A percentile compares a stretch with the other conserved stretches of the same genome.
These are phyloP conservation scores for Spizella passerina DNA, from an alignment of 2,797 vertebrate species.

Conservation along the genomic window DNA sequence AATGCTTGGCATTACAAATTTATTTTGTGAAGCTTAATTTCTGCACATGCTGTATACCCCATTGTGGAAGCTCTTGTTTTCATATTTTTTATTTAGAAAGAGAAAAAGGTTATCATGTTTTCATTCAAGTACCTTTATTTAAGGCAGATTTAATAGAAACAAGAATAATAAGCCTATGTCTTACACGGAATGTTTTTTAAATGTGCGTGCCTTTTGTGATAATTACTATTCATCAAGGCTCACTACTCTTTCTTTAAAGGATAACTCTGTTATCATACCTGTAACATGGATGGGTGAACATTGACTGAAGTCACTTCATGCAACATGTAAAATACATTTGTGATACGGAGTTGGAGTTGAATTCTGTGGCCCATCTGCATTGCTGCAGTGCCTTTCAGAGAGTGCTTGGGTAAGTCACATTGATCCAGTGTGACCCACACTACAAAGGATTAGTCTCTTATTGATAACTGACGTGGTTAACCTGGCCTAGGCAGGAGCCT, in stretches of 20 bases:
- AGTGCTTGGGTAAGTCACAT: neutral
- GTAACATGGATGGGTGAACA: neutral
- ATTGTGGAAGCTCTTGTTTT: neutral
- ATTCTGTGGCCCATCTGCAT: neutral
- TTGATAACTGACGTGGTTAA: neutral
- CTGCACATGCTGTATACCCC: neutral
- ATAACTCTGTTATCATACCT: neutral
- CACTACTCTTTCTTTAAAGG: neutral
- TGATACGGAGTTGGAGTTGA: neutral
- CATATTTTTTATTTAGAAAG: neutral
- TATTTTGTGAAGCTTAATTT: neutral
- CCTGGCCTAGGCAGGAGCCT: neutral
- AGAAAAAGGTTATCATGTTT: neutral
- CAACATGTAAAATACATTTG: neutral
- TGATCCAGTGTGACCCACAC: neutral
- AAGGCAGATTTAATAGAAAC: neutral
- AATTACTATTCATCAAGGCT: slow-evolving; percentile 9
- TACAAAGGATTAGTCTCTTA: neutral
- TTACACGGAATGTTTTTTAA: neutral
- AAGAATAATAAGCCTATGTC: neutral
- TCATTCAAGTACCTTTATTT: neutral
- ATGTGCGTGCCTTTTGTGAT: neutral
- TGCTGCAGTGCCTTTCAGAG: neutral
- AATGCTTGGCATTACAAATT: neutral
- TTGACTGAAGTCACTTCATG: neutral